Evolutionary conservation across 2,113 vertebrate species (phyloP).

Genomic region (Megaptera novaeangliae): DNA sequence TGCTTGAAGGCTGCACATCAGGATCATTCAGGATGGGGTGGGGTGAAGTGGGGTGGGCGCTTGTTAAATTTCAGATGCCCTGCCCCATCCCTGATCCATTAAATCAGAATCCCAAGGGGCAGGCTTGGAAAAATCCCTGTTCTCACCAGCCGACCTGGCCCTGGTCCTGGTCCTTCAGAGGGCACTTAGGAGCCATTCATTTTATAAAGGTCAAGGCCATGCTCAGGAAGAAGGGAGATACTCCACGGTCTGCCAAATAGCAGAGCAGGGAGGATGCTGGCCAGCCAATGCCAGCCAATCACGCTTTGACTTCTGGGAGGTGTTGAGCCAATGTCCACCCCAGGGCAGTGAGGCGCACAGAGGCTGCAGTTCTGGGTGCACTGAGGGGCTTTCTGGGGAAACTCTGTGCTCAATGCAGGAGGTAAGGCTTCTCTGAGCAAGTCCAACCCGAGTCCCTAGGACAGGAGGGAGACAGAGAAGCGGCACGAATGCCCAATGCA

Average conservation of each 20-base stretch:
- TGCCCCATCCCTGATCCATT: no score
- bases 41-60: no score
- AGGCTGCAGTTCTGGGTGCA: neutral
- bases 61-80: neutral
- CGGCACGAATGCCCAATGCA: neutral
- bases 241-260: neutral
- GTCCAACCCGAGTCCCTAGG: neutral
- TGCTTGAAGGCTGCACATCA: neutral
- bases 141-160: neutral
- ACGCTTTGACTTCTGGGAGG: neutral
- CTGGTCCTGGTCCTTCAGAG: neutral
- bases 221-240: neutral
- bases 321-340: neutral
- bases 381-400: neutral
- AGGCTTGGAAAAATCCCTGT: neutral
- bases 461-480: neutral
- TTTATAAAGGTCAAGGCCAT: neutral
- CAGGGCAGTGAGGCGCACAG: neutral
- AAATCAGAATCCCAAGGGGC: neutral
- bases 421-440: neutral
- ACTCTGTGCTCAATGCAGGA: neutral
- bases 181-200: neutral
- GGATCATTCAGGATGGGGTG: neutral
- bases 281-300: rapidly evolving
- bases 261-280: neutral